Base-by-base conservation (phyloP, 2,888 invertebrate species). In the Hydriomena furcata region DNA sequence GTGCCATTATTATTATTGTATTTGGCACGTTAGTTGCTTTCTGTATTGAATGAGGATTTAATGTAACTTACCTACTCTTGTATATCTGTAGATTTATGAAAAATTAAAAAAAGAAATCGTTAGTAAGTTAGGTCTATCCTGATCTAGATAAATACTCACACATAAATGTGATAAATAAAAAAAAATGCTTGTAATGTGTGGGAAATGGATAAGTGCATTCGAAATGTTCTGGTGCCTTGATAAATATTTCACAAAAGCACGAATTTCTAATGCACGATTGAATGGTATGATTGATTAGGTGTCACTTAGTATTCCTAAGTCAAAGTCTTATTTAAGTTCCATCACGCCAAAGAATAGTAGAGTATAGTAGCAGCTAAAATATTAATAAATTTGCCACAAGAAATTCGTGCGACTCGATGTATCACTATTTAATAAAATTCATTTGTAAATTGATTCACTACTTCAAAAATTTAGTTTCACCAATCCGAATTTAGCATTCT, bases 141-240 rank as follows among this genome's bases (percentile, higher is more conserved):
- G 62, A 70, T 63, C 58, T 88, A 85, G 79, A 67, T 70, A 77
- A 76, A 78, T 75, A 79, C 76, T 84, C 86, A 86, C 87, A 85
- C 84, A 70, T 84, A 77, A 80, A 87, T 86, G 87, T 88, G 87
- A 89, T 86, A 84, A 82, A 79, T 71, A 61, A 65, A 30, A 76
- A 78, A 82, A 84, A 84, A 81, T 74, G 73, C n/a, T n/a, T 71
- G 82, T 60, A 71, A 73, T 77, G 80, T 76, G 76, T 79, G 73
- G 6, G 23, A 20, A 20, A 20, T 40, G 34, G 17, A 3, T 17
- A 12, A 28, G 13, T 36, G 31, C 11, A 27, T 34, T 43, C 5
- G 21, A 25, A 35, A 47, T 47, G 43, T 12, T 46, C 20, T 11
- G 46, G 37, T 43, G 46, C 32, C 46, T 52, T 38, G 23, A 32